Evolutionary conservation across 2,888 invertebrate genomes (phyloP), one percentile per base, ranked within the genome.

Genomic region (Epirrhoe tristata): DNA sequence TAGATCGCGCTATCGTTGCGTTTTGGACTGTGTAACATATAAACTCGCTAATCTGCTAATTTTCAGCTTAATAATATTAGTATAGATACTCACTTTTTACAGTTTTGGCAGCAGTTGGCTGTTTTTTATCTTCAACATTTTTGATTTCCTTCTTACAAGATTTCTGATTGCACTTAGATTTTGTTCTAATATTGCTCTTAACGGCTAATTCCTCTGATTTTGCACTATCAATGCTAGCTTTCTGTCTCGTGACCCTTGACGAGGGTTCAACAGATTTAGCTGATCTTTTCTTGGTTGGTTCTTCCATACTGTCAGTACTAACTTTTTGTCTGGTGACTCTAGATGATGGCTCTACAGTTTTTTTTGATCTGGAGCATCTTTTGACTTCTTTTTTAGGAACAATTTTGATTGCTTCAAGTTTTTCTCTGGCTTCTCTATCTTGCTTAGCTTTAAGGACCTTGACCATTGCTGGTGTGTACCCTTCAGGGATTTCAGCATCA

Each of bases 401-500:
- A 61, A 68, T 74, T 72, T 87, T 89, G 6, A 80, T 72, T 1
- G 81, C 81, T 24, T 89, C 88, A 10, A 83, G 70, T 67, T 77
- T 87, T 69, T 94, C 93, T 53, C 88, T 87, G 8, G 86, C 86
- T 76, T 92, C 88, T 48, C 92, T 79, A 71, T 94, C 93, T 67
- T 92, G 88, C 83, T 93, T 94, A 62, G 87, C 84, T 75, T 80
- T 88, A 70, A 94, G 82, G 0, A 95, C 86, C 78, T 84, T 90
- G 64, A 94, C 87, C 95, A 95, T 95, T 0, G 94, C 94, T 54
- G 94, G 92, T 0, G 95, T 95, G 70, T 94, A 95, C 0, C 93
- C 92, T 74, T 86, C 81, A 17, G 89, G 76, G 1, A 77, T 79
- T 36, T 82, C 77, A 7, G 58, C 48, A 7, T 87, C 87, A 63